phyloP scores from a whole-genome alignment of 2,888 invertebrate genomes.

The Tiphia femorata region DNA sequence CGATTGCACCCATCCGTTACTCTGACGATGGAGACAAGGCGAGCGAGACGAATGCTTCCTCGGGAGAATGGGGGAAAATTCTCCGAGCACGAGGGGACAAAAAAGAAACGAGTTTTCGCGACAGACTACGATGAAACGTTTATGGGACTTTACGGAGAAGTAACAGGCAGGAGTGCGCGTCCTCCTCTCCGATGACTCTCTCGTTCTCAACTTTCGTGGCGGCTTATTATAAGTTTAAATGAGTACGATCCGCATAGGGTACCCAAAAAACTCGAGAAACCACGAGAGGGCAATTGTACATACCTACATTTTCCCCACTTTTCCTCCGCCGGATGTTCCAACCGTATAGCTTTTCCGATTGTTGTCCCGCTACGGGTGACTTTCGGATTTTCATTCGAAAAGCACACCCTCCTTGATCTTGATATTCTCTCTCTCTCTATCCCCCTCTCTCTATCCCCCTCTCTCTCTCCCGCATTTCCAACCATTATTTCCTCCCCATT shows the following conservation, averaged over 20 bases:
- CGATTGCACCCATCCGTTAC: too few species aligned
- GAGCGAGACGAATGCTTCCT: too few species aligned
- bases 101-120: not conserved
- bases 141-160: not conserved
- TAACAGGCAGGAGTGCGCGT: too few species aligned
- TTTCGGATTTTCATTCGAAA: conserved; percentile 17
- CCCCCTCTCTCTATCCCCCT: not conserved
- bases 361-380: not conserved
- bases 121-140: not conserved
- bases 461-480: not conserved
- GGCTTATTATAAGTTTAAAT: not conserved
- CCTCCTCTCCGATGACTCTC: not conserved
- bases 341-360: not conserved
- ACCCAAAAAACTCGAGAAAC: not conserved
- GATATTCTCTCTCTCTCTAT: not conserved
- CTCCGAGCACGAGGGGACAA: too few species aligned
- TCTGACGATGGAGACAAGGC: too few species aligned
- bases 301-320: not conserved
- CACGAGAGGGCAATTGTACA: not conserved
- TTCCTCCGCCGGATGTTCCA: not conserved
- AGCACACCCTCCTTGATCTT: not conserved
- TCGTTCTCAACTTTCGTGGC: not conserved
- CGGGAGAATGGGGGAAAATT: too few species aligned
- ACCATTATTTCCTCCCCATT: not conserved
- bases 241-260: not conserved